Percentiles rank a stretch among this genome's conserved stretches.
Conservation (phyloP, 2,888 invertebrate genomes). For the Eupithecia exiguata region DNA sequence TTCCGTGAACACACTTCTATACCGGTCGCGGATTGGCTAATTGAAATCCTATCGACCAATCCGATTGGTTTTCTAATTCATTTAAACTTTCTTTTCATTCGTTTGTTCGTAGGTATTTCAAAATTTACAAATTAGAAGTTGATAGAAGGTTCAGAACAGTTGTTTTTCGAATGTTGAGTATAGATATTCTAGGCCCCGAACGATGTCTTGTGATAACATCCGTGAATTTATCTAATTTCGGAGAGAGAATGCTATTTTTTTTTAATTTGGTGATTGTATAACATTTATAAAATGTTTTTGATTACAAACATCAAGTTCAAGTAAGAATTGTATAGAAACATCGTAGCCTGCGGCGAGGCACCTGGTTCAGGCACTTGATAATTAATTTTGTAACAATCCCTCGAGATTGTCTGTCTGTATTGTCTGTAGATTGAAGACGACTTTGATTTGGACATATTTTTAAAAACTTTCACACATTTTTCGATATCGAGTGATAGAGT, state of each 20-base stretch:
- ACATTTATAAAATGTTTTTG: slow-evolving; percentile 42
- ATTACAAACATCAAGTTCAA: slow-evolving; percentile 57
- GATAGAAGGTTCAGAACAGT: not conserved
- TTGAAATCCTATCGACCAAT: slow-evolving; percentile 59
- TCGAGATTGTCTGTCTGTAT: slow-evolving; percentile 45
- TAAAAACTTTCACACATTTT: not conserved
- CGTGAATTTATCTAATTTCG: not conserved
- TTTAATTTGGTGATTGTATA: not conserved
- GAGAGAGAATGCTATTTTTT: too few species aligned
- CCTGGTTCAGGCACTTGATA: slow-evolving; percentile 72
- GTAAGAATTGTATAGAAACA: slow-evolving; percentile 56
- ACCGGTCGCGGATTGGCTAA: slow-evolving; percentile 57
- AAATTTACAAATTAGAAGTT: not conserved
- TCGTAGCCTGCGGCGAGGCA: slow-evolving; percentile 60
- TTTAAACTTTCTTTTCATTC: not conserved
- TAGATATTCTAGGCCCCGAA: not conserved
- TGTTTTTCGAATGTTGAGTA: not conserved
- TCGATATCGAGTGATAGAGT: too few species aligned
- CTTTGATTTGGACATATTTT: not conserved
- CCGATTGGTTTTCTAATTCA: slow-evolving; percentile 9
- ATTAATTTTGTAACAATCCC: slow-evolving; percentile 73
- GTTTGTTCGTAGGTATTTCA: not conserved
- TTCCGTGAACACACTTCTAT: slow-evolving; percentile 61
- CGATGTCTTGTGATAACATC: not conserved
- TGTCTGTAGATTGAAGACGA: slow-evolving; percentile 52